Conservation (phyloP, 2,888 invertebrate species). For the Perithous albicinctus region DNA sequence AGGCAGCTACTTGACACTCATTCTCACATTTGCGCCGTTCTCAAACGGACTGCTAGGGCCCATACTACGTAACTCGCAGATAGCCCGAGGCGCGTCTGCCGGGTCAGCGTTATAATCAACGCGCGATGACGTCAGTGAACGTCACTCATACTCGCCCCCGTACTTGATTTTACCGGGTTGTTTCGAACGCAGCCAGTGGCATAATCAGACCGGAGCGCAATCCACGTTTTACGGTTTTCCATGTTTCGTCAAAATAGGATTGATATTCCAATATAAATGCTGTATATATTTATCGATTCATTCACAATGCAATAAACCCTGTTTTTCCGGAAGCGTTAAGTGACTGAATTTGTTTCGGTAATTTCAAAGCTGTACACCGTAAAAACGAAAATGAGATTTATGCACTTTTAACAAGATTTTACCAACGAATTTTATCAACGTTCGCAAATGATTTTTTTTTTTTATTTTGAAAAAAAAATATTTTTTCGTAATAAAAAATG, state of each 20-base stretch:
- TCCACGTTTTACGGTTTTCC: not conserved
- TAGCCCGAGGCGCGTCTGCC: constrained; percentile 4
- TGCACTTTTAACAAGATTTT: too few relatives aligned
- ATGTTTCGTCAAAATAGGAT: not conserved
- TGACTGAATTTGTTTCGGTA: not conserved
- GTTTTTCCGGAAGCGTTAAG: not conserved
- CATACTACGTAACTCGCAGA: not conserved
- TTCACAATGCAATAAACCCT: not conserved
- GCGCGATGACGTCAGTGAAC: constrained; percentile 15
- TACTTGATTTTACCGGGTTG: not conserved
- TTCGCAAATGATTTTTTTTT: too few relatives aligned
- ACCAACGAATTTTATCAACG: too few relatives aligned
- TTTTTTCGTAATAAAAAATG: too few relatives aligned
- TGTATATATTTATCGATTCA: not conserved
- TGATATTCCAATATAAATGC: not conserved
- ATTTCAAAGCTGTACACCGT: too few relatives aligned
- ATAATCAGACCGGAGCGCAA: not conserved
- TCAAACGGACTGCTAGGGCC: not conserved
- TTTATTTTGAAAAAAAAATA: too few relatives aligned
- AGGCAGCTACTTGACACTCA: not conserved
- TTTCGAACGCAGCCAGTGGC: not conserved
- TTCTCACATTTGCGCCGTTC: not conserved
- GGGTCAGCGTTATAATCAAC: not conserved
- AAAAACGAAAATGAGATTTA: too few relatives aligned
- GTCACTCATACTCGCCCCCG: not conserved